Evolutionary conservation across 2,113 vertebrate species (phyloP).

Genomic region (Poecile atricapillus): DNA sequence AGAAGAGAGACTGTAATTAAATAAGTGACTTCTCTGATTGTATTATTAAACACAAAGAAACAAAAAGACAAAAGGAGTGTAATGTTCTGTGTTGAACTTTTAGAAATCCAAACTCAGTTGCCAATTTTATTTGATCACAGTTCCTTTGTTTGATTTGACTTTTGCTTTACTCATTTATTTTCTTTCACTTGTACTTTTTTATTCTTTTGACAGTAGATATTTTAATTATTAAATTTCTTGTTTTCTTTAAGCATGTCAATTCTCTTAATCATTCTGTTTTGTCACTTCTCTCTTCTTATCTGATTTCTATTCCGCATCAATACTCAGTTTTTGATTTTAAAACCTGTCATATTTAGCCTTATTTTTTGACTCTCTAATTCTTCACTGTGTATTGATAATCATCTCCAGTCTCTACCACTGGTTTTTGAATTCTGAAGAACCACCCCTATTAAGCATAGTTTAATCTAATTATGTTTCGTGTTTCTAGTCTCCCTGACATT

Average conservation of each 20-base stretch:
- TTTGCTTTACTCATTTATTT: constrained; percentile 40
- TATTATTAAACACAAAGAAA: constrained; percentile 27
- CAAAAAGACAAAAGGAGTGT: background rate
- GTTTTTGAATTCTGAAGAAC: background rate
- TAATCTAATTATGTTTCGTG: background rate
- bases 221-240: constrained; percentile 64
- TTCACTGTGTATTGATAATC: background rate
- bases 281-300: constrained; percentile 22
- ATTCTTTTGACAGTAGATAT: constrained; percentile 12
- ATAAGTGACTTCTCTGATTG: constrained; percentile 26
- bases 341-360: constrained; percentile 13
- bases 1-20: constrained; percentile 10
- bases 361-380: background rate
- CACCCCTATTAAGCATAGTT: background rate
- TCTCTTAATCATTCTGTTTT: constrained; percentile 64
- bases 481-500: background rate
- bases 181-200: background rate
- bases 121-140: constrained; percentile 56
- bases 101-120: constrained; percentile 50
- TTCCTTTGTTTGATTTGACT: constrained; percentile 58
- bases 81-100: constrained; percentile 31
- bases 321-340: constrained; percentile 32
- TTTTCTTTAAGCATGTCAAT: constrained; percentile 54
- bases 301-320: constrained; percentile 34
- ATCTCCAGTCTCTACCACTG: background rate